phyloP scores from a whole-genome alignment of 2,888 invertebrate genomes.

The Ectemnius lituratus region DNA sequence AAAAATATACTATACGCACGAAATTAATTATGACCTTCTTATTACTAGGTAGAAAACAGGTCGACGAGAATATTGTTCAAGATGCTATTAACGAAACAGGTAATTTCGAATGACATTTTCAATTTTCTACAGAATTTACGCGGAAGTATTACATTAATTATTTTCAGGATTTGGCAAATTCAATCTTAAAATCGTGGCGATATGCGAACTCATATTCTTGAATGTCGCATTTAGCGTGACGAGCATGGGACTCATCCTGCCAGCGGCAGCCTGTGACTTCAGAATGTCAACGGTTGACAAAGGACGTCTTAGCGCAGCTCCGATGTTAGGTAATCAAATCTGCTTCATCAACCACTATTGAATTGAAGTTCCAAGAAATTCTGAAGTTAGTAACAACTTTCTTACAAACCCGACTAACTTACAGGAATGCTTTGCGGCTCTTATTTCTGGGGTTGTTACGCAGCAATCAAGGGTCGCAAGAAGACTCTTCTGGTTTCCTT shows the following conservation, averaged over 20 bases:
- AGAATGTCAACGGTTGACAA: conserved; percentile 88
- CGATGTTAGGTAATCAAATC: conserved; percentile 83
- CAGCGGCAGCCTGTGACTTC: conserved; percentile 90
- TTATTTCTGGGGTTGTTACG: conserved; percentile 85
- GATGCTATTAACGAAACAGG: conserved; percentile 69
- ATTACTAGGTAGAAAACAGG: conserved; percentile 48
- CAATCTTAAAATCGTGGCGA: conserved; percentile 86
- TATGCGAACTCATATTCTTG: conserved; percentile 89
- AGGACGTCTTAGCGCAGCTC: conserved; percentile 87
- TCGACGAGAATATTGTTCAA: conserved; percentile 62
- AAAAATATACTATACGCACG: too few species aligned
- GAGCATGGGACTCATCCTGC: conserved; percentile 89
- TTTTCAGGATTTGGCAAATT: conserved; percentile 88
- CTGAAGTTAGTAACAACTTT: too few species aligned
- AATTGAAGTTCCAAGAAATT: too few species aligned
- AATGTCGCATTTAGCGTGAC: conserved; percentile 91
- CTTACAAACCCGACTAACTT: neutral
- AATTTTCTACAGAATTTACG: too few species aligned
- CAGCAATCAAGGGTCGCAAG: conserved; percentile 84
- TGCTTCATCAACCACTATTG: neutral
- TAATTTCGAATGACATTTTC: conserved; percentile 24
- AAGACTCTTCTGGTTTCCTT: conserved; percentile 83
- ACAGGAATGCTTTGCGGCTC: conserved; percentile 85
- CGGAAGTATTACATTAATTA: too few species aligned
- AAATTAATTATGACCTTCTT: conserved; percentile 26